Conservation (phyloP, 2,113 vertebrate genomes). For the Dipodomys spectabilis region DNA sequence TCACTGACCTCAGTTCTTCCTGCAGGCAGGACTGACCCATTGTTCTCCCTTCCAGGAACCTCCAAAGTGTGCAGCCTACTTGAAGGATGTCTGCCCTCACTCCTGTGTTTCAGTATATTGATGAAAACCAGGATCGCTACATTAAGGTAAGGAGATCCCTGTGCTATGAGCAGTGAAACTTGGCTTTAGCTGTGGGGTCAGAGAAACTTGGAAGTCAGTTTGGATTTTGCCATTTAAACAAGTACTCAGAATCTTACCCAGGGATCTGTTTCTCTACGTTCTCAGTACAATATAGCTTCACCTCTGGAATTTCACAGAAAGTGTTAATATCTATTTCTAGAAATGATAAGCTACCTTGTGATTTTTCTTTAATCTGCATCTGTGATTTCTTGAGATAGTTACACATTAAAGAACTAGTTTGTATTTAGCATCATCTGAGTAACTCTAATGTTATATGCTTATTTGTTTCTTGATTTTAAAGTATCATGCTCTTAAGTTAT, state of each 20-base stretch:
- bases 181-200: neutral
- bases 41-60: constrained; percentile 21
- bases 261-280: neutral
- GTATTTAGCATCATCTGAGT: neutral
- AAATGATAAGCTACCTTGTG: neutral
- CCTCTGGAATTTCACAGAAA: neutral
- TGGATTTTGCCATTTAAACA: neutral
- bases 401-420: neutral
- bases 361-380: neutral
- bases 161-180: neutral
- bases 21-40: neutral
- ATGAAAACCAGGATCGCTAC: constrained; percentile 94
- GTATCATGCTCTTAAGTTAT: neutral
- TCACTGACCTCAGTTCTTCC: neutral
- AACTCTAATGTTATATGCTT: neutral
- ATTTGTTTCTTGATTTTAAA: neutral
- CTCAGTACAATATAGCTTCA: neutral
- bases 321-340: neutral
- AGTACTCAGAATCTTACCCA: neutral
- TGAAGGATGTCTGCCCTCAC: constrained; percentile 90
- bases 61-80: neutral
- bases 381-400: neutral
- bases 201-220: neutral
- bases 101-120: constrained; percentile 93
- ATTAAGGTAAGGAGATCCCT: constrained; percentile 88